Evolutionary conservation across 2,888 invertebrate species (phyloP).

Genomic region (Linyphia triangularis): DNA sequence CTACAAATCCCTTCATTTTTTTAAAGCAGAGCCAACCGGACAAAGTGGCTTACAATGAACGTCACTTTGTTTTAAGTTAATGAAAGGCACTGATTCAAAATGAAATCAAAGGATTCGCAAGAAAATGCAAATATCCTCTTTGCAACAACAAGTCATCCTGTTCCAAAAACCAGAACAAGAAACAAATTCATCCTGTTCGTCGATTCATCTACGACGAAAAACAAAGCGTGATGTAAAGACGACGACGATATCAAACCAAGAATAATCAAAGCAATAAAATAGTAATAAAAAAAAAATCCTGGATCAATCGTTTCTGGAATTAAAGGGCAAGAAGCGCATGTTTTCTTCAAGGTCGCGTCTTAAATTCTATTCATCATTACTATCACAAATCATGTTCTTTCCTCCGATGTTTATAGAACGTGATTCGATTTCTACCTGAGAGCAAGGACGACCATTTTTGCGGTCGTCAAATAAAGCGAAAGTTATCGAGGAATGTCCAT

Average conservation of each 20-base stretch:
- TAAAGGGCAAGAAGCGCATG: conserved; percentile 51
- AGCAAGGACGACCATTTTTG: conserved; percentile 52
- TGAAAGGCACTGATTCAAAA: too few relatives aligned
- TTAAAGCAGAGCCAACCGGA: too few relatives aligned
- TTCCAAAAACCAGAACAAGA: neutral
- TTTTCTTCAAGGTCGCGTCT: conserved; percentile 47
- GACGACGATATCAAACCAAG: neutral
- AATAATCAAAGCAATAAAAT: neutral
- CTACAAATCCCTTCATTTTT: too few relatives aligned
- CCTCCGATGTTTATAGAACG: conserved; percentile 54
- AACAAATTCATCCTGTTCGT: too few relatives aligned
- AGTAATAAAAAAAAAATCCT: neutral
- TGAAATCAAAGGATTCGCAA: too few relatives aligned
- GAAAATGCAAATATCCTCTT: conserved; percentile 30
- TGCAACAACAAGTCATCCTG: neutral
- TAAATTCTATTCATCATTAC: conserved; percentile 66
- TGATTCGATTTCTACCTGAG: conserved; percentile 60
- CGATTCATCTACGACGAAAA: neutral
- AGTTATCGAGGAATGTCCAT: neutral
- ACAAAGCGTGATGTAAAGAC: neutral
- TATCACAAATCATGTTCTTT: conserved; percentile 56
- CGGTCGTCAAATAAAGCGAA: conserved; percentile 33
- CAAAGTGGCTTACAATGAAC: too few relatives aligned
- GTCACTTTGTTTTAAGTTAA: too few relatives aligned
- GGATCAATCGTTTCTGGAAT: neutral